Base-by-base conservation (phyloP, 2,113 vertebrate species). In the Telmatochromis sp. region DNA sequence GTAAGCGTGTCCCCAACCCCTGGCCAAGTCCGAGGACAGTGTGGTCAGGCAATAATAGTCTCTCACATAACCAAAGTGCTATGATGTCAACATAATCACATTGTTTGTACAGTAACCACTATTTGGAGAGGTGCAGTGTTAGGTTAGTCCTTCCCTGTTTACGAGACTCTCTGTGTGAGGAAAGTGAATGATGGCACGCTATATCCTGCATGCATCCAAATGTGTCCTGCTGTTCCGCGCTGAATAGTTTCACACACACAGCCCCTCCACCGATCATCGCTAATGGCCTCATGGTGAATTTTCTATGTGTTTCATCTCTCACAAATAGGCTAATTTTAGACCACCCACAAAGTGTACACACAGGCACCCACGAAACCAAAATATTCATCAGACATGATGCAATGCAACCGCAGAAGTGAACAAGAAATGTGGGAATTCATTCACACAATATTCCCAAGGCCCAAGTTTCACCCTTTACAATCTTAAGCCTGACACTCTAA, bases 401-500 rank as follows among this genome's bases (percentile, higher is more conserved):
- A 80, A 60, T 63, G 58, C 85, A 68, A 51, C 82, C 54, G 83
- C 73, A 86, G 79, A 19, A 53, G 17, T 40, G 85, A 87, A 84
- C 45, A 26, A 85, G 84, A 92, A 84, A 85, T 86, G 89, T 91
- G 85, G 84, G 89, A 92, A 91, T 87, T 82, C 49, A 82, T 90
- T 90, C 85, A 45, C 85, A 84, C 92, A 86, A 78, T 83, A 95
- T 96, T 85, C 88, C 86, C 84, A 40, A 63, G 83, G 81, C 88
- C 89, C 81, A 55, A 45, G 91, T 95, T 97, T 96, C 97, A 95
- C 95, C 96, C 95, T 97, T 96, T 85, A 90, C 93, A 21, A 97
- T 97, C 97, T 97, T 93, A 63, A 93, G 96, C 95, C 95, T 95
- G 97, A 94, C 81, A 96, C 96, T 96, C 96, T 97, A 96, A 97